A percentile compares a stretch with the other conserved stretches of the same genome.
Evolutionary conservation across 2,113 vertebrate genomes (phyloP).

Genomic region (Thryonomys swinderianus): DNA sequence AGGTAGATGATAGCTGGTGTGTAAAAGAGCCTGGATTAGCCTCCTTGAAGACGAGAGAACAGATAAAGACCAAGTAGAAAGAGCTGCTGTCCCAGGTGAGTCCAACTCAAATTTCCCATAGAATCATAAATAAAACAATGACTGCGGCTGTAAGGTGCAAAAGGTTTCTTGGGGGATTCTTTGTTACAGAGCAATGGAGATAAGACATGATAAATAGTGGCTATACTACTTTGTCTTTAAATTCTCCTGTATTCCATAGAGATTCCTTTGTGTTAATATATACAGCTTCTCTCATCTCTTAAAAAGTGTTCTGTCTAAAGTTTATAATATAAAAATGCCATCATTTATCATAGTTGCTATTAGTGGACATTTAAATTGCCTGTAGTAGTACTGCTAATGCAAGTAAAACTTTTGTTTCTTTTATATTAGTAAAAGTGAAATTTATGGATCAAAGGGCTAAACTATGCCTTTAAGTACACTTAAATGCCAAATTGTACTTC

Average conservation of each 20-base stretch:
- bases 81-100: neutral
- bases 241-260: neutral
- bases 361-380: neutral
- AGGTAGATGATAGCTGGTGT: neutral
- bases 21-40: neutral
- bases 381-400: neutral
- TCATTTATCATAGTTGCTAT: neutral
- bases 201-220: neutral
- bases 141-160: neutral
- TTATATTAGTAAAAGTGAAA: neutral
- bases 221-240: conserved; percentile 17
- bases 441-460: neutral
- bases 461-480: neutral
- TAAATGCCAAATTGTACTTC: neutral
- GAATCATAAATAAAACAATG: neutral
- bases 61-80: neutral
- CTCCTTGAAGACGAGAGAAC: neutral
- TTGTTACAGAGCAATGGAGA: neutral
- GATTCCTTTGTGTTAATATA: neutral
- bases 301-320: neutral
- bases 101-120: neutral
- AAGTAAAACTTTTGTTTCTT: neutral
- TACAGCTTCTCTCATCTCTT: neutral
- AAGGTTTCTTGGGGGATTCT: neutral
- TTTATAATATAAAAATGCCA: neutral